Evolutionary conservation across 1,140 invertebrate species (phyloP), one percentile per base, ranked within the genome.

Genomic region (Aphis craccivora): DNA sequence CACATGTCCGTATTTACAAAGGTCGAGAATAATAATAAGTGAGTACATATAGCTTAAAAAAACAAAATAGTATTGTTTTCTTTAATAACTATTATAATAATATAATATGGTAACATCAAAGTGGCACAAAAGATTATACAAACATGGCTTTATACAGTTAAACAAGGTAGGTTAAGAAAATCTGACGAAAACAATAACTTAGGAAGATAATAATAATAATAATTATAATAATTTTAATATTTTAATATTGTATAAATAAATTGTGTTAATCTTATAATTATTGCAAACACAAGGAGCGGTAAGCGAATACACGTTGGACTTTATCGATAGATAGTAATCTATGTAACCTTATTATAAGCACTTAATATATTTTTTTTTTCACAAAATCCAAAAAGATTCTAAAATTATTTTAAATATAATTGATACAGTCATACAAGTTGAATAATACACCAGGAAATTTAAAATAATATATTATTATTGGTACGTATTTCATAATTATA

Each of bases 1-100:
- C 89, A 90, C 89, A 90, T 67, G 37, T 90, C 89, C 89, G 89
- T 90, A 90, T 67, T 60, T 90, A 67, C 55, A 90, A 90, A 90
- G 89, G 89, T 90, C 55, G 37, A 90, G 53, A 60, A 90, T 67
- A 67, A 90, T 90, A 67, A 90, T 90, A 67, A 51, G 53, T 90
- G 53, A 89, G 48, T 89, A 60, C 67, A 53, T 89, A 43, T 90
- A 90, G 55, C 37, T 30, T 90, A 43, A 90, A 43, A 43, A 90
- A 90, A 40, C 22, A 67, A 43, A 90, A 60, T 43, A 30, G 53
- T 67, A 67, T 67, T 30, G 25, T 90, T 60, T 89, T 90, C 2
- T 40, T 60, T 18, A 43, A 40, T 90, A 37, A 37, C 9, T 60
- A 60, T 43, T 60, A 90, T 67, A 90, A 90, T 90, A 90, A 90